Conservation (phyloP, 2,113 vertebrate species). For the Cricetomys ansorgei region DNA sequence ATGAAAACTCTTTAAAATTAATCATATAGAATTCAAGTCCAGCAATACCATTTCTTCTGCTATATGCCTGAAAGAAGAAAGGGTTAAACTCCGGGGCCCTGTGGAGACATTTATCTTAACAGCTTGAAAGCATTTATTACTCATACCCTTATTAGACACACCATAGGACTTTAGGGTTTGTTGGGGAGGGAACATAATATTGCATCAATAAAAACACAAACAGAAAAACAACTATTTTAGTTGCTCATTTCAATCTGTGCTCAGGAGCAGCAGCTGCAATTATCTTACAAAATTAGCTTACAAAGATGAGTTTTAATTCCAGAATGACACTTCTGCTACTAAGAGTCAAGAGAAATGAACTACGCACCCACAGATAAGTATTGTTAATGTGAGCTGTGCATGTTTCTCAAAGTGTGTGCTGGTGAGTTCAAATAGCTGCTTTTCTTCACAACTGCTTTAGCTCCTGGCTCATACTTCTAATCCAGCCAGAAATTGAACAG, state of each 20-base stretch:
- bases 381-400: background rate
- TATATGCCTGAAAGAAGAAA: conserved; percentile 46
- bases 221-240: background rate
- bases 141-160: conserved; percentile 9
- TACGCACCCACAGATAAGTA: background rate
- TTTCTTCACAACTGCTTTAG: conserved; percentile 21
- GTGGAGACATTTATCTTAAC: conserved; percentile 21
- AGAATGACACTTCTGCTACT: conserved; percentile 16
- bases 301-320: conserved; percentile 46
- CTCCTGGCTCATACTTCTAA: background rate
- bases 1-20: conserved; percentile 31
- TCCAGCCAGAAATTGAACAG: background rate
- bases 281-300: conserved; percentile 42
- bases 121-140: conserved; percentile 66
- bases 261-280: background rate
- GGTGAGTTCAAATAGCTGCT: background rate
- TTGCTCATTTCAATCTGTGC: background rate
- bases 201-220: background rate
- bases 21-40: conserved; percentile 71
- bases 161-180: background rate
- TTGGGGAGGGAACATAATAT: background rate
- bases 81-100: conserved; percentile 46
- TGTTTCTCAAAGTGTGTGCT: background rate
- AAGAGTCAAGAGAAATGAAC: background rate
- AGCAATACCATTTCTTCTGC: conserved; percentile 64